phyloP scores from a whole-genome alignment of 2,113 vertebrate genomes.

The Scytalopus superciliaris region DNA sequence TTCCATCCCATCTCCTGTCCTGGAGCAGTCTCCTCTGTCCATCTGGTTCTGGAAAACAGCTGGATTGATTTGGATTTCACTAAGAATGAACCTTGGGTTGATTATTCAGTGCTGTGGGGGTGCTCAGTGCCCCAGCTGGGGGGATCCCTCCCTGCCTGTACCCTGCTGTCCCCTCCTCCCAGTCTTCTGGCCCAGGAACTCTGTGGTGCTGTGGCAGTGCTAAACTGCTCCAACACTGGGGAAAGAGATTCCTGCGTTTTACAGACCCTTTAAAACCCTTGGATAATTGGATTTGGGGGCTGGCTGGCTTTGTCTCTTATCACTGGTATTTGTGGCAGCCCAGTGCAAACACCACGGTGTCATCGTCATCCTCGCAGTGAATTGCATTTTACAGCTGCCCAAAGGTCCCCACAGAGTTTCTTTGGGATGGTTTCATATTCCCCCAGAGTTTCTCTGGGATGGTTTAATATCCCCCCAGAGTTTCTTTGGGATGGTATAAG shows the following conservation, averaged over 20 bases:
- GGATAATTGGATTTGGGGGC: not conserved
- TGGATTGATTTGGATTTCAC: not conserved
- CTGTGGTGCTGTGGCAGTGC: not conserved
- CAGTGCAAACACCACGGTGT: not conserved
- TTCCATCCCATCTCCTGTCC: not conserved
- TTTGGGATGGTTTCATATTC: not conserved
- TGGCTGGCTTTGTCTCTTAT: slow-evolving; percentile 20
- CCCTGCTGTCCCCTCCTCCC: not conserved
- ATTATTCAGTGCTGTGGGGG: not conserved
- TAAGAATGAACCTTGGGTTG: not conserved
- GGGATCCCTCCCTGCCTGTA: not conserved
- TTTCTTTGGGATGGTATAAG: not conserved
- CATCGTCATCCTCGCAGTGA: not conserved
- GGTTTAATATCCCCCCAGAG: not conserved
- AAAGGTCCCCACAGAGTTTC: not conserved
- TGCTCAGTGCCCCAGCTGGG: not conserved
- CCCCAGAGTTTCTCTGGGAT: not conserved
- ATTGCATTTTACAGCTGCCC: not conserved
- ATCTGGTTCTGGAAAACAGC: not conserved
- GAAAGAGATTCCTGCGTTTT: not conserved
- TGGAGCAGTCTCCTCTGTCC: not conserved
- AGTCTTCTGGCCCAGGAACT: not conserved
- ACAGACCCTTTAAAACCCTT: not conserved
- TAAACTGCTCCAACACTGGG: not conserved
- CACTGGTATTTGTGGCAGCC: not conserved